Base-by-base conservation (phyloP, 2,113 vertebrate genomes). In the Oxygymnocypris stewartii region DNA sequence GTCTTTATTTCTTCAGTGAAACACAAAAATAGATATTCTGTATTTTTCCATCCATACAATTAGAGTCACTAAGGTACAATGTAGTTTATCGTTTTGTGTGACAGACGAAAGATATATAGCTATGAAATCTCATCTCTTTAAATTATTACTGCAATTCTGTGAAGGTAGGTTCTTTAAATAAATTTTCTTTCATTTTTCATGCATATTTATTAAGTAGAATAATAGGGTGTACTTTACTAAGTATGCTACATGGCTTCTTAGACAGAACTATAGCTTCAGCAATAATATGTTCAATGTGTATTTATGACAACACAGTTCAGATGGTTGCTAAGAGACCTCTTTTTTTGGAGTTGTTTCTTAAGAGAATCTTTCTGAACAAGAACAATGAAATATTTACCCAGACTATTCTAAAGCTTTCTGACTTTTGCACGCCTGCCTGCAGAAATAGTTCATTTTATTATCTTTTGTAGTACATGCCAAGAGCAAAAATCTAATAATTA, bases 361-460 rank as follows among this genome's bases (percentile, higher is more conserved):
- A 87, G 31, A 63, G n/a, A 84, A 79, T 79, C 61, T 79, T 67
- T 71, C 65, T 87, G 65, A 82, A 59, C 49, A 71, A 74, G 25
- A 25, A 57, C 31, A 74, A 71, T 16, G 7, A 71, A 82, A 84
- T 47, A 78, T 85, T 78, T 77, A 82, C 77, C 51, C 76, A 25
- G 7, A 44, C 51, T 54, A 83, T 80, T 84, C 81, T 79, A 18
- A 73, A 80, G 81, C 51, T 23, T 59, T 28, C 16, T 23, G 69
- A 40, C 9, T 23, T 35, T 47, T 75, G 75, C 49, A 63, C 23
- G 5, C 12, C 77, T 82, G 79, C 73, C 37, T 4, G 20, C 37
- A 63, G 37, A 87, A 81, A 85, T 28, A 77, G 35, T 61, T 85
- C 18, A 35, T 82, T 88, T 83, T 23, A 77, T 87, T 7, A 8